These are phyloP conservation scores for Etheostoma spectabile DNA, from an alignment of 2,113 vertebrate genomes.

Conservation along the genomic window DNA sequence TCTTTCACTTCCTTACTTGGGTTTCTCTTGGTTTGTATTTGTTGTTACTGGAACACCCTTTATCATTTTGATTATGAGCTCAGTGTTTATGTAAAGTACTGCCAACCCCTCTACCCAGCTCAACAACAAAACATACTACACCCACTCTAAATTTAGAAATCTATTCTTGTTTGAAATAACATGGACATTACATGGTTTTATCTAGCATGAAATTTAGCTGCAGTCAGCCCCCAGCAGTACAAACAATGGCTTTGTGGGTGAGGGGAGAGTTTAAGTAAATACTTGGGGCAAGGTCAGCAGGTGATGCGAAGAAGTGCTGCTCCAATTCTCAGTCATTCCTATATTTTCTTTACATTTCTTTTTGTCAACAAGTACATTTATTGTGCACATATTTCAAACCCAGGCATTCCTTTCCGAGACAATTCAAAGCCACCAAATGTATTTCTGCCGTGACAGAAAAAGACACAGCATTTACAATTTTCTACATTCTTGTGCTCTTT, in stretches of 20 bases:
- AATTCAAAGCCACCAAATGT: not conserved
- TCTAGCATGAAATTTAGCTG: constrained; percentile 26
- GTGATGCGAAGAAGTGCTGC: constrained; percentile 43
- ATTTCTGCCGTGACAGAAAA: not conserved
- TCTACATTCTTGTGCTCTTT: not conserved
- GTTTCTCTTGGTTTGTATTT: constrained; percentile 25
- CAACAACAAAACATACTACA: constrained; percentile 31
- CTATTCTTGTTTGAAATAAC: constrained; percentile 29
- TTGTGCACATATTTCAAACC: constrained; percentile 5
- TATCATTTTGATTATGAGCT: constrained; percentile 62
- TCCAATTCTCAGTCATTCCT: constrained; percentile 10
- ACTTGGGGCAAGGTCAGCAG: constrained; percentile 50
- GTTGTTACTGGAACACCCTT: constrained; percentile 47
- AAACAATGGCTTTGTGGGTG: constrained; percentile 56
- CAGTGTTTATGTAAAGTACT: constrained; percentile 38
- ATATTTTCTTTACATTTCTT: constrained; percentile 26
- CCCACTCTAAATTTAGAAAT: constrained; percentile 52
- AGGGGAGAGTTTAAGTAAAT: constrained; percentile 58
- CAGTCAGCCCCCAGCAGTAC: constrained; percentile 14
- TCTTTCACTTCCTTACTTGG: constrained; percentile 23
- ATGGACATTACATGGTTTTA: constrained; percentile 8
- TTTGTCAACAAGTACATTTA: not conserved
- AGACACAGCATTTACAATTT: not conserved
- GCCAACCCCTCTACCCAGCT: constrained; percentile 23
- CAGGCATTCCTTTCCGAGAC: constrained; percentile 24